Percentiles rank a stretch among this genome's conserved stretches.
Evolutionary conservation across 2,888 invertebrate genomes (phyloP).

Genomic region (Notocelia uddmanniana): DNA sequence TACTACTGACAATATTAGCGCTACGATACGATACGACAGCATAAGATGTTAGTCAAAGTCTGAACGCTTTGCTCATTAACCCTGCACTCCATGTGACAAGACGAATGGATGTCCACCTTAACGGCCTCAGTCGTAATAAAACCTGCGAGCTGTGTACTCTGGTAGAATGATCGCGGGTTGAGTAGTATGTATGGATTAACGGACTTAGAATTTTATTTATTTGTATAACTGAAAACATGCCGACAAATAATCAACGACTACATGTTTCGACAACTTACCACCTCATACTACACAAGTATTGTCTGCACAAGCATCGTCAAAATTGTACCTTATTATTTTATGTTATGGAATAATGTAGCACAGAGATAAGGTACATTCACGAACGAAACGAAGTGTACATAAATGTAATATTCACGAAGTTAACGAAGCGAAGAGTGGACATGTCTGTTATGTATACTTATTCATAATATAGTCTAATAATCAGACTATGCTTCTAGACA

Average conservation of each 20-base stretch:
- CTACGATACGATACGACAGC: neutral
- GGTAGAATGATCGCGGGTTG: neutral
- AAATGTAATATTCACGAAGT: too few species aligned
- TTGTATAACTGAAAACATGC: too few species aligned
- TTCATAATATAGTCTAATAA: neutral
- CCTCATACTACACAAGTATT: too few species aligned
- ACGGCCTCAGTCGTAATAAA: neutral
- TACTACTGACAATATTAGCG: neutral
- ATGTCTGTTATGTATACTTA: neutral
- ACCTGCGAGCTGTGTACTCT: neutral
- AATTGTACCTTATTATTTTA: too few species aligned
- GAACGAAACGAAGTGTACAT: too few species aligned
- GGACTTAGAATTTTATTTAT: too few species aligned
- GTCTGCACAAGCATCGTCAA: too few species aligned
- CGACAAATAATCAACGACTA: too few species aligned
- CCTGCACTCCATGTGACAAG: neutral
- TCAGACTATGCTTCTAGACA: too few species aligned
- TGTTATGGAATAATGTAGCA: neutral
- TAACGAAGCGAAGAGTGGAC: constrained; percentile 4
- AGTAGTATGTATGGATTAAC: neutral
- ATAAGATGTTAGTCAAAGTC: neutral
- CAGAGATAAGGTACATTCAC: constrained; percentile 3
- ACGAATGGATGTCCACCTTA: neutral
- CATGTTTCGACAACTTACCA: too few species aligned
- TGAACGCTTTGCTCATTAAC: neutral